Percentiles rank a stretch among this genome's conserved stretches.
These are phyloP conservation scores for Sebastolobus altivelis DNA, from an alignment of 2,797 vertebrate species.

Conservation along the genomic window DNA sequence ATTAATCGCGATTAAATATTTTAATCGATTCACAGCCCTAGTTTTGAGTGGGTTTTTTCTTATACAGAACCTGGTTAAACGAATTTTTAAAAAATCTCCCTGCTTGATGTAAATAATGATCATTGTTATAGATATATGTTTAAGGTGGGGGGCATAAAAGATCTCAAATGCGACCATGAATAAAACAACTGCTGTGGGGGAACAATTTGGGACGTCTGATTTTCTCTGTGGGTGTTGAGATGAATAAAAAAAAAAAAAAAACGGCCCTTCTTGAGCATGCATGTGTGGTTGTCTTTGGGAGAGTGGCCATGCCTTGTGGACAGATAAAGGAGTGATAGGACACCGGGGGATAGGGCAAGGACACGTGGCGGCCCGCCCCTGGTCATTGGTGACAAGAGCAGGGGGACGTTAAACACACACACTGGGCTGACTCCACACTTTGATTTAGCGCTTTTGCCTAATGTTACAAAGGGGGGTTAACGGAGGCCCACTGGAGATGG, in stretches of 20 bases:
- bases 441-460: conserved; percentile 87
- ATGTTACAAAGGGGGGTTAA: conserved; percentile 82
- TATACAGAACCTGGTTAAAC: neutral
- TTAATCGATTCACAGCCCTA: too few species aligned
- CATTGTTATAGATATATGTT: conserved; percentile 46
- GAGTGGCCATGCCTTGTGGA: conserved; percentile 84
- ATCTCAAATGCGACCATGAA: conserved; percentile 74
- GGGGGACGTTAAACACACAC: conserved; percentile 86
- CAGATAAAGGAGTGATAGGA: conserved; percentile 87
- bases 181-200: conserved; percentile 82
- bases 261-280: conserved; percentile 80
- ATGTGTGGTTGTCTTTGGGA: conserved; percentile 83
- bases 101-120: conserved; percentile 49
- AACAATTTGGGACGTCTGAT: conserved; percentile 81
- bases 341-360: conserved; percentile 86
- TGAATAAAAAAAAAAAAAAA: conserved; percentile 69
- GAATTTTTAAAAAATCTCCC: neutral
- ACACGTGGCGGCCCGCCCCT: conserved; percentile 85
- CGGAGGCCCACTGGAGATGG: conserved; percentile 81
- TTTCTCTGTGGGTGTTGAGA: conserved; percentile 82
- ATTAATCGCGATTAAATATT: too few species aligned
- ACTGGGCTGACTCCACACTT: conserved; percentile 84
- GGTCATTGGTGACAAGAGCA: conserved; percentile 86
- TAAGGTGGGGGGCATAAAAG: conserved; percentile 19
- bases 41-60: neutral